Evolutionary conservation across 2,113 vertebrate genomes (phyloP).

Genomic region (Lucifuga dentata): DNA sequence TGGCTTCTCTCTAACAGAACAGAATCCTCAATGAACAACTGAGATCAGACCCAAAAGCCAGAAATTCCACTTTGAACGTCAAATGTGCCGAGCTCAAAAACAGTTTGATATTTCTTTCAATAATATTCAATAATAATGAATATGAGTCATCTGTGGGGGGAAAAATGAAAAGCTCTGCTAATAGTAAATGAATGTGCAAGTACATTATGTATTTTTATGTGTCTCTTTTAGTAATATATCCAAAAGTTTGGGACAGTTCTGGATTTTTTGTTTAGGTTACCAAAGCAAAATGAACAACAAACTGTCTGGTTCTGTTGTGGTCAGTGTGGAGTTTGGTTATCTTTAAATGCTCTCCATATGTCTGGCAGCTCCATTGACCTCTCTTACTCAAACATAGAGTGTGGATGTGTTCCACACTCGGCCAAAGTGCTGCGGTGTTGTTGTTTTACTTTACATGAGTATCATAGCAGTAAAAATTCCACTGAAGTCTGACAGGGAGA

Average conservation of each 20-base stretch:
- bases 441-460: conserved; percentile 51
- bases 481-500: conserved; percentile 31
- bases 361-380: conserved; percentile 68
- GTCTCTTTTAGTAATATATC: conserved; percentile 47
- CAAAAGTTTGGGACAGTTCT: conserved; percentile 41
- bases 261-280: conserved; percentile 61
- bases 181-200: conserved; percentile 27
- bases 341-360: conserved; percentile 79
- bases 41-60: conserved; percentile 18
- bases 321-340: conserved; percentile 58
- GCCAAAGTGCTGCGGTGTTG: conserved; percentile 26
- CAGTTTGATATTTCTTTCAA: neutral
- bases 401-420: conserved; percentile 43
- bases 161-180: neutral
- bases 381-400: conserved; percentile 50
- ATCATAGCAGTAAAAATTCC: conserved; percentile 45
- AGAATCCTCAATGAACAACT: conserved; percentile 20
- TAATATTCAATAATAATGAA: conserved; percentile 12
- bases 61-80: conserved; percentile 25
- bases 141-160: conserved; percentile 14
- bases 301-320: conserved; percentile 65
- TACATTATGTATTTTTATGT: neutral
- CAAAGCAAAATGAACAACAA: conserved; percentile 71
- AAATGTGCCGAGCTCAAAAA: conserved; percentile 2
- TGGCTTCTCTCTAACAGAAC: conserved; percentile 7